These are phyloP conservation scores for Eupsittula cactorum DNA, from an alignment of 2,113 vertebrate genomes.

Conservation along the genomic window DNA sequence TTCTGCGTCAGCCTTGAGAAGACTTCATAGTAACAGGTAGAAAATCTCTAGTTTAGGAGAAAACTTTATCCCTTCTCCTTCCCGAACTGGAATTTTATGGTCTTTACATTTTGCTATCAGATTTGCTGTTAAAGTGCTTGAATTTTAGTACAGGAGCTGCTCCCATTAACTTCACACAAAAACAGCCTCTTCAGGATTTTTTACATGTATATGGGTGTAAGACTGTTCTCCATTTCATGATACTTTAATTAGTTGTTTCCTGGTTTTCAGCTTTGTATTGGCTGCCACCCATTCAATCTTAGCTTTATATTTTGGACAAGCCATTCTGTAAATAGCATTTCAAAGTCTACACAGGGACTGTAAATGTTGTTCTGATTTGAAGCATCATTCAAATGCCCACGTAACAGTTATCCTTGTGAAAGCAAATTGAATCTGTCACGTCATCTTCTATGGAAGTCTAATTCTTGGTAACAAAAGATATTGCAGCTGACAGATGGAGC, in stretches of 20 bases:
- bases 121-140: background rate
- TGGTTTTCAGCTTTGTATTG: background rate
- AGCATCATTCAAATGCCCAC: constrained; percentile 37
- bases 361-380: constrained; percentile 16
- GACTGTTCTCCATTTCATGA: background rate
- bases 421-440: constrained; percentile 40
- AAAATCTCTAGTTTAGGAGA: background rate
- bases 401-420: background rate
- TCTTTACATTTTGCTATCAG: background rate
- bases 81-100: background rate
- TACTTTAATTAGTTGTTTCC: background rate
- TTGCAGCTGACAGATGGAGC: constrained; percentile 61
- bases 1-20: background rate
- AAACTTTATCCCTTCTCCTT: background rate
- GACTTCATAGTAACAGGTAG: background rate
- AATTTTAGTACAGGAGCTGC: background rate
- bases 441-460: constrained; percentile 50
- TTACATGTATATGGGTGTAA: background rate
- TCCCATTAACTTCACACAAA: background rate
- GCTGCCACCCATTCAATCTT: background rate
- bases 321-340: background rate
- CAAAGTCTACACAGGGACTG: background rate
- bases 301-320: constrained; percentile 10
- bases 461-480: constrained; percentile 58
- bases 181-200: background rate